Percentiles rank a stretch among this genome's conserved stretches.
Evolutionary conservation across 1,140 invertebrate genomes (phyloP).

Genomic region (Trachymyrmex cornetzi): DNA sequence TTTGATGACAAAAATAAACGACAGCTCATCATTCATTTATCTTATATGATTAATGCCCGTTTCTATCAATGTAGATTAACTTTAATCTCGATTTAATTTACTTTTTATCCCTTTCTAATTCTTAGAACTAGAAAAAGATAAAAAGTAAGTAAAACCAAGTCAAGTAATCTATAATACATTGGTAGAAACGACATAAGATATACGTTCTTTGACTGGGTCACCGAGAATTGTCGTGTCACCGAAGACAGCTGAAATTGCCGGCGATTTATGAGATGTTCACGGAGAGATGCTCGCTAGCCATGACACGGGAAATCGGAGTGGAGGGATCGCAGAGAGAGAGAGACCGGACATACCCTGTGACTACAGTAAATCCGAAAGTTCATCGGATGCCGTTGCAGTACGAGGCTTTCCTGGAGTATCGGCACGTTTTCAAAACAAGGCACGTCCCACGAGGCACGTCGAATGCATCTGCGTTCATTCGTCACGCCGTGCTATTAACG

Average conservation of each 20-base stretch:
- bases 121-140: too few species aligned
- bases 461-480: constrained; percentile 66
- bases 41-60: neutral
- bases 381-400: constrained; percentile 13
- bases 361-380: constrained; percentile 48
- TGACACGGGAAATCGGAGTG: constrained; percentile 56
- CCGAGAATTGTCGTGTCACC: constrained; percentile 12
- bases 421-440: constrained; percentile 82
- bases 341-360: constrained; percentile 8
- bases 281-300: neutral
- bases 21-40: neutral
- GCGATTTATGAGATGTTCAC: constrained; percentile 65
- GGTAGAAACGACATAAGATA: neutral
- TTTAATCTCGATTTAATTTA: too few species aligned
- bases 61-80: too few species aligned
- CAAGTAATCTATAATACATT: too few species aligned
- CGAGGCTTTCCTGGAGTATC: constrained; percentile 71
- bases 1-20: neutral
- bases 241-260: constrained; percentile 57
- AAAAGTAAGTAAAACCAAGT: too few species aligned
- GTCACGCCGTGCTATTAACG: constrained; percentile 56
- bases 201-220: neutral
- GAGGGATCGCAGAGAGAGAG: neutral
- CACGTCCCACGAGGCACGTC: constrained; percentile 66
- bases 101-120: too few species aligned